phyloP scores from a whole-genome alignment of 2,888 invertebrate species.

The Petrophora chlorosata region DNA sequence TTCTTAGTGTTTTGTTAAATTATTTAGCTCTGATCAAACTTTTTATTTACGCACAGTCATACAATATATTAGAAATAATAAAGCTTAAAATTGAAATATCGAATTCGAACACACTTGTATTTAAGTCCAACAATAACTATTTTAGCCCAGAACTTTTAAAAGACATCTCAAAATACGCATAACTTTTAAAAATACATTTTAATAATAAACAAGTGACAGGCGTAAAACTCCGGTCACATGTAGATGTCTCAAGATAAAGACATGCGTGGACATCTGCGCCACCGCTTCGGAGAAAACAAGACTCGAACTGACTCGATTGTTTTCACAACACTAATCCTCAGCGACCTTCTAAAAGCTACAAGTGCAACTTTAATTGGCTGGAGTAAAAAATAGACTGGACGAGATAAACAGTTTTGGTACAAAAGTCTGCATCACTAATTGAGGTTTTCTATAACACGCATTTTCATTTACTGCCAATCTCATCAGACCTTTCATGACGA shows the following conservation, averaged over 20 bases:
- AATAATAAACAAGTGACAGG: conserved; percentile 33
- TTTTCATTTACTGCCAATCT: too few species aligned
- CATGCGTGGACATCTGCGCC: conserved; percentile 67
- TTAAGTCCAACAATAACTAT: conserved; percentile 5
- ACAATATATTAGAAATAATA: too few species aligned
- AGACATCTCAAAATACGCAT: conserved; percentile 14
- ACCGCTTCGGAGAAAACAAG: conserved; percentile 57
- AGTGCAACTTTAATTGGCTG: conserved; percentile 49
- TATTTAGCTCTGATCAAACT: too few species aligned
- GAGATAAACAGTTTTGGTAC: too few species aligned
- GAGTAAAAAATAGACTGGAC: too few species aligned
- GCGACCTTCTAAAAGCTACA: conserved; percentile 58
- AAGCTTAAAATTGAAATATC: too few species aligned
- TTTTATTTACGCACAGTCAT: too few species aligned
- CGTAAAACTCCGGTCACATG: conserved; percentile 40
- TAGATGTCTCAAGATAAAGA: conserved; percentile 70
- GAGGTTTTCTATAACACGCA: too few species aligned
- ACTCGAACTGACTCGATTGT: conserved; percentile 56
- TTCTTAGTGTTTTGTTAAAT: too few species aligned
- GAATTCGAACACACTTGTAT: neutral
- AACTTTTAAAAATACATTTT: conserved; percentile 32
- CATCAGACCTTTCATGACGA: too few species aligned
- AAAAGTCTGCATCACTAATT: too few species aligned
- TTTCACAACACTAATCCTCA: conserved; percentile 49
- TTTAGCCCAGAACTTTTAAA: conserved; percentile 11